Base-by-base conservation (phyloP, 2,888 invertebrate genomes). In the Lampropteryx suffumata region DNA sequence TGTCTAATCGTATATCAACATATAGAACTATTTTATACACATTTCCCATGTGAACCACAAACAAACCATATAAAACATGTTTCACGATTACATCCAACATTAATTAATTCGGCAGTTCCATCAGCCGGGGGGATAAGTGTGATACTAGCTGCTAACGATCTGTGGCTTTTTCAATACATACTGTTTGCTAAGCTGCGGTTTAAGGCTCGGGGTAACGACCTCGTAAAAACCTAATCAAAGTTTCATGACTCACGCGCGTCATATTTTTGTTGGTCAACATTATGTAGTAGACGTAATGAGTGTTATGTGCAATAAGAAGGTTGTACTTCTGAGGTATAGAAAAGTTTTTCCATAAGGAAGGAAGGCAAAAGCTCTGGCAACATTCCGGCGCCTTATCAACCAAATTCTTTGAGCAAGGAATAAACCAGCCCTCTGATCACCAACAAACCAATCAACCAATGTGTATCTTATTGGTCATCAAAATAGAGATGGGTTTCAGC, bases 221-320 rank as follows among this genome's bases (percentile, higher is more conserved):
- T 62, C 71, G 55, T 71, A 67, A 68, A 71, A 65, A 59, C 17
- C 52, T 65, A 64, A 69, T 68, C 59, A 61, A 65, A 64, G 43
- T 65, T 68, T 71, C 56, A 64, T 62, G 59, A 27, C 26, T 24
- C 24, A 41, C 34, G 49, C 40, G 47, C 29, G 28, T 49, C 45
- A 35, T 50, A 50, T 48, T 51, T 55, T 36, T 44, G 43, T 48
- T 59, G 47, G 11, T 37, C 30, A 40, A 55, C 56, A 29, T 48
- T 48, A 48, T 36, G 41, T 36, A 41, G 34, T 4, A 32, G 12
- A 6, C n/a, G n/a, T n/a, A n/a, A n/a, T n/a, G n/a, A n/a, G n/a
- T n/a, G n/a, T n/a, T n/a, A n/a, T n/a, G n/a, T n/a, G n/a, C n/a
- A n/a, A n/a, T n/a, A n/a, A n/a, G 35, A 8, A 21, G 21, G 30